These are phyloP conservation scores for Trematomus bernacchii DNA, from an alignment of 2,797 vertebrate species.

Conservation along the genomic window DNA sequence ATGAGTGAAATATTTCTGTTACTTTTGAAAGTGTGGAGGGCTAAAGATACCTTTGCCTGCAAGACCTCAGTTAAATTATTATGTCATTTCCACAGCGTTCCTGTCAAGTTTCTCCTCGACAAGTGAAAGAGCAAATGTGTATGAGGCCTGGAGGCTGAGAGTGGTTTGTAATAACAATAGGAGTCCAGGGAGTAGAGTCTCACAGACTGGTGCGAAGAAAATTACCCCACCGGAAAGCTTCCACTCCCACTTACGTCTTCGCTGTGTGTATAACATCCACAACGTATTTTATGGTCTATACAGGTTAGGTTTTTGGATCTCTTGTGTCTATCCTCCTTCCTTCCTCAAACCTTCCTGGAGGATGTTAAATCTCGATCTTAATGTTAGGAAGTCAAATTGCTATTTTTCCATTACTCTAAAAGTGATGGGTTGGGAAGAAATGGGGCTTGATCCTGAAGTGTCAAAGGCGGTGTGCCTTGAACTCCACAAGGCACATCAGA, in stretches of 20 bases:
- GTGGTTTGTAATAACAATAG: constrained; percentile 67
- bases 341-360: constrained; percentile 36
- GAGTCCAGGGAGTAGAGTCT: constrained; percentile 57
- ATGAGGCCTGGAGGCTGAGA: constrained; percentile 44
- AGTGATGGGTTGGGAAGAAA: constrained; percentile 33
- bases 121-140: constrained; percentile 54
- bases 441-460: constrained; percentile 48
- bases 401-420: constrained; percentile 57
- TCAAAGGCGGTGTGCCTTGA: constrained; percentile 22
- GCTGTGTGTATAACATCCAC: constrained; percentile 42
- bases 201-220: constrained; percentile 39
- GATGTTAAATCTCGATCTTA: constrained; percentile 56
- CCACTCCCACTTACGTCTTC: constrained; percentile 42
- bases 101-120: constrained; percentile 66
- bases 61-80: constrained; percentile 34
- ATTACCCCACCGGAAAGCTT: constrained; percentile 51
- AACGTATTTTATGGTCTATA: constrained; percentile 60
- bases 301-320: constrained; percentile 64
- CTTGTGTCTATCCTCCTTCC: constrained; percentile 40
- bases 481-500: constrained; percentile 28
- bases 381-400: constrained; percentile 50
- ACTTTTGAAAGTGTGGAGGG: constrained; percentile 33
- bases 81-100: constrained; percentile 45
- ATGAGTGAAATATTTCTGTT: constrained; percentile 30
- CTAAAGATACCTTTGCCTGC: not conserved